A percentile compares a stretch with the other conserved stretches of the same genome.
Conservation (phyloP, 2,113 vertebrate genomes). For the Cisticola juncidis region DNA sequence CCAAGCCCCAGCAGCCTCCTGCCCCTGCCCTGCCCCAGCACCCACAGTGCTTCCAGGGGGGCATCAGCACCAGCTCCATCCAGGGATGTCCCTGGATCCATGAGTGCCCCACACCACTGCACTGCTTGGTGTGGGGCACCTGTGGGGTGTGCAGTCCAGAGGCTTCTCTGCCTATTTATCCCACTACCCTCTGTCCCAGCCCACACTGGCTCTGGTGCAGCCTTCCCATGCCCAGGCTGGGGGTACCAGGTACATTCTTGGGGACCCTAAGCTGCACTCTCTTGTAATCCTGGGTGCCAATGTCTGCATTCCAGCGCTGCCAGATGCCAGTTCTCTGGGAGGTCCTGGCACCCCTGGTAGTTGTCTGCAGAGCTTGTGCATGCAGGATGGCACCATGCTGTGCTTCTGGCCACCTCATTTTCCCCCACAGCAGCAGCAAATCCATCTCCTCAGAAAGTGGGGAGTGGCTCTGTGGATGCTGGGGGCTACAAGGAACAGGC, state of each 20-base stretch:
- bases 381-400: accelerated
- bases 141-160: background rate
- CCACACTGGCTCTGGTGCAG: accelerated
- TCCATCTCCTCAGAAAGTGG: constrained; percentile 33
- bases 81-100: too few species aligned
- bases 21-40: background rate
- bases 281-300: accelerated
- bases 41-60: accelerated
- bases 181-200: background rate
- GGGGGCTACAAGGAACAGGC: background rate
- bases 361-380: accelerated
- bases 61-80: background rate
- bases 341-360: background rate
- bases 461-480: background rate
- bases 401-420: background rate
- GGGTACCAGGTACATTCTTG: background rate
- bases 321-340: accelerated
- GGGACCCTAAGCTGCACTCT: background rate
- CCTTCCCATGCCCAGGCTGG: background rate
- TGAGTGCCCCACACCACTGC: too few species aligned
- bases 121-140: accelerated
- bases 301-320: background rate
- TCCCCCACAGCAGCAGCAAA: constrained; percentile 28
- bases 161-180: accelerated
- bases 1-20: background rate